These are phyloP conservation scores for Hippoglossus hippoglossus DNA, from an alignment of 2,797 vertebrate genomes.

Conservation along the genomic window DNA sequence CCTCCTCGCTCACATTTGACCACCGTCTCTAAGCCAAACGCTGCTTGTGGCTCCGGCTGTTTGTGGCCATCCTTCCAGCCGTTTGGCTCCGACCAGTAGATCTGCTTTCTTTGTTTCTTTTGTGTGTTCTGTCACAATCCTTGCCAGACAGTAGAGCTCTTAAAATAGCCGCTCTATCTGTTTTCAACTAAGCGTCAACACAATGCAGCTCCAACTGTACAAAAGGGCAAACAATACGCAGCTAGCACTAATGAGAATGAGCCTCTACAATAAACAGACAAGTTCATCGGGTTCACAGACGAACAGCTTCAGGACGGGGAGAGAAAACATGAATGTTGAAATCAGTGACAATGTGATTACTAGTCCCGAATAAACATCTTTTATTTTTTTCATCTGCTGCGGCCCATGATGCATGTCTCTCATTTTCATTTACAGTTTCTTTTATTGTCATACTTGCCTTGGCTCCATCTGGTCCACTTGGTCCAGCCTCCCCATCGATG, in stretches of 20 bases:
- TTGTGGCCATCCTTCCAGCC: slow-evolving; percentile 35
- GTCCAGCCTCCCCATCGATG: slow-evolving; percentile 89
- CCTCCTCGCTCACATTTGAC: slow-evolving; percentile 34
- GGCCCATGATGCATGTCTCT: slow-evolving; percentile 10
- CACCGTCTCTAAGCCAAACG: slow-evolving; percentile 33
- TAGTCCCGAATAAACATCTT: neutral
- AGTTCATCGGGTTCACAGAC: slow-evolving; percentile 34
- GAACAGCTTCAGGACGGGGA: neutral
- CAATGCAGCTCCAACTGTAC: slow-evolving; percentile 33
- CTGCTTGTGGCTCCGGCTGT: slow-evolving; percentile 44
- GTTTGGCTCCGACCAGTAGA: slow-evolving; percentile 36
- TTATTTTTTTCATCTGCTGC: neutral
- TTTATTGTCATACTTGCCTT: slow-evolving; percentile 84
- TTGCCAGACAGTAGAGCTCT: slow-evolving; percentile 56
- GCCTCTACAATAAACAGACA: slow-evolving; percentile 24
- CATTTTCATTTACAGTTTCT: neutral
- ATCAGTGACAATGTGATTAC: slow-evolving; percentile 5
- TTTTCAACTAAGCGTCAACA: slow-evolving; percentile 52
- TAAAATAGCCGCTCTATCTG: slow-evolving; percentile 58
- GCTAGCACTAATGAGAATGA: slow-evolving; percentile 36
- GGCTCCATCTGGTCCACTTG: slow-evolving; percentile 86
- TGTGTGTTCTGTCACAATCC: slow-evolving; percentile 18
- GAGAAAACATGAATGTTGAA: neutral
- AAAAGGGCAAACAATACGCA: slow-evolving; percentile 40
- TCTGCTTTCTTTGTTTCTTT: slow-evolving; percentile 25